Conservation (phyloP, 2,888 invertebrate genomes). For the Mesopsocus fuscifrons region DNA sequence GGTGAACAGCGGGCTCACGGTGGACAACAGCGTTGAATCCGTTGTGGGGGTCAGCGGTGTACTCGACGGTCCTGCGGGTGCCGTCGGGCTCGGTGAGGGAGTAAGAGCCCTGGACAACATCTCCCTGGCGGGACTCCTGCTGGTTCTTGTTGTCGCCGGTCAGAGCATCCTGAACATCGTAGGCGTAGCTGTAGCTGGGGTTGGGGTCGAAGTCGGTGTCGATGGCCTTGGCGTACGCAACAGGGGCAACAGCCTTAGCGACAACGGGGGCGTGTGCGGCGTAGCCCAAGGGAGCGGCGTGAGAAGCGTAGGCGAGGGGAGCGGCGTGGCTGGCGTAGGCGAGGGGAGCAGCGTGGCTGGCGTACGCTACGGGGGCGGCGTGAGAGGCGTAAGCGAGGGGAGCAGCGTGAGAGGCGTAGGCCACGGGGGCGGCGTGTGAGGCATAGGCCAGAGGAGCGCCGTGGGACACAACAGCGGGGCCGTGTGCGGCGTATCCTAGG, state of each 20-base stretch:
- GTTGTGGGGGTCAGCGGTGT: conserved; percentile 34
- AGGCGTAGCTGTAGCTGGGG: conserved; percentile 12
- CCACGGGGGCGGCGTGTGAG: conserved; percentile 17
- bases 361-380: conserved; percentile 15
- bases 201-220: conserved; percentile 10
- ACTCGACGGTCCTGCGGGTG: conserved; percentile 32
- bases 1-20: conserved; percentile 20
- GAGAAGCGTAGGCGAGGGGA: conserved; percentile 14
- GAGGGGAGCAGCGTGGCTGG: conserved; percentile 15
- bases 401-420: conserved; percentile 17
- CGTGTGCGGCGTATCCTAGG: conserved; percentile 13
- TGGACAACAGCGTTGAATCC: conserved; percentile 38
- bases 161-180: conserved; percentile 30
- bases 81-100: conserved; percentile 34
- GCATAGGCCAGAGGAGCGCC: conserved; percentile 7
- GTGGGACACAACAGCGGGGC: background rate
- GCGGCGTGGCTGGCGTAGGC: conserved; percentile 13
- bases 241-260: conserved; percentile 7
- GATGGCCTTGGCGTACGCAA: background rate
- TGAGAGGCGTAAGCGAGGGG: conserved; percentile 16
- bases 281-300: conserved; percentile 15
- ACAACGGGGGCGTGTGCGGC: conserved; percentile 25
- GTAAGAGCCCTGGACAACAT: conserved; percentile 34
- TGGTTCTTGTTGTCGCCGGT: conserved; percentile 35
- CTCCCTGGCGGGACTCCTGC: conserved; percentile 31